Base-by-base conservation (phyloP, 2,888 invertebrate genomes). In the Masnerella sp. region DNA sequence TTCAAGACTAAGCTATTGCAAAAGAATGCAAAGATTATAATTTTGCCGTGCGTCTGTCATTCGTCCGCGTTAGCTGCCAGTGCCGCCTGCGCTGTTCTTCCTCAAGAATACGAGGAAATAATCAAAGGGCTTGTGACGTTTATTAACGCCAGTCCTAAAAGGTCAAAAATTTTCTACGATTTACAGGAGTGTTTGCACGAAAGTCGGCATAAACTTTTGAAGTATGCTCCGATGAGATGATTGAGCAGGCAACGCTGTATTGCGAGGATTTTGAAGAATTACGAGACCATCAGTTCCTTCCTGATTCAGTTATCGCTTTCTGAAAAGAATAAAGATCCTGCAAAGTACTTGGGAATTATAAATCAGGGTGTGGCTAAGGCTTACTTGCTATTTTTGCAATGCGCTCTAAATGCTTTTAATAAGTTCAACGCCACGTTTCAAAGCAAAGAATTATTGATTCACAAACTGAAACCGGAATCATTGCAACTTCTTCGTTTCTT, bases 11-110 rank as follows among this genome's bases (percentile, higher is more conserved):
- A 28, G 18, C 15, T 67, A 1, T 0, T 32, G n/a, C 12, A 58
- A 12, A 30, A 58, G 15, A 52, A 32, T 54, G 4, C 4, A 0
- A 25, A 54, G 0, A 5, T 54, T 5, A 0, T 69, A 0, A 7
- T 45, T 5, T 9, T 61, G 1, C 61, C 59, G 0, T 69, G 69
- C 12, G 68, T 68, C 25, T 68, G 58, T 12, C 59, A 68, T 59
- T 68, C 68, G 12, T 17, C 51, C 11, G 68, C 69, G 2, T 61
- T 69, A 14, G 61, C 51, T 14, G 51, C 51, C 0, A 42, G n/a
- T 32, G 30, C 38, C 15, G 56, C 67, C 2, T 56, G 54, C 12
- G 15, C 4, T 4, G 0, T 8, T 11, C 5, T 65, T 15, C 47
- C 56, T 2, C 5, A 17, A 12, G 38, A 65, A 3, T 8, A 0